A percentile compares a stretch with the other conserved stretches of the same genome.
phyloP scores from a whole-genome alignment of 2,888 invertebrate species.

The Drosophila testacea region DNA sequence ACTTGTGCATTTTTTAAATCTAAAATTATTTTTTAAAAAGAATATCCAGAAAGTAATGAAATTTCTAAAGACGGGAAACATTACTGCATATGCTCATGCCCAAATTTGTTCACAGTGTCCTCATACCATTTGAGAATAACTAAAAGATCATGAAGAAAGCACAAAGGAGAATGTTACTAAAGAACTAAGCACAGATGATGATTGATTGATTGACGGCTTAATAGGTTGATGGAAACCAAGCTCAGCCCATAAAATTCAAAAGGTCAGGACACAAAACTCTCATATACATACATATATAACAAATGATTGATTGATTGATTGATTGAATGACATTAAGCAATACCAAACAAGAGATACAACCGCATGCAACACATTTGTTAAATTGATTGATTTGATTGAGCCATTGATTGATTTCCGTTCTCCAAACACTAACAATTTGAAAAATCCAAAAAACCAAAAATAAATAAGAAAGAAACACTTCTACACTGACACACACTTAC shows the following conservation, averaged over 20 bases:
- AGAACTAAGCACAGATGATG: background rate
- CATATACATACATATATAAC: background rate
- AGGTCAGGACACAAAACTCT: background rate
- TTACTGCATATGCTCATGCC: constrained; percentile 21
- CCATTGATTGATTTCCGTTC: constrained; percentile 27
- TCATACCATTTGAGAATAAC: constrained; percentile 3
- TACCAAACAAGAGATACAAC: constrained; percentile 11
- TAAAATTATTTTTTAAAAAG: background rate
- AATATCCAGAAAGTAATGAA: background rate
- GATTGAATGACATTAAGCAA: background rate
- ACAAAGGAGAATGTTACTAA: background rate
- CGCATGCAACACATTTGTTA: background rate
- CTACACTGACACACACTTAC: constrained; percentile 13
- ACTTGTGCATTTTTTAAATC: constrained; percentile 13
- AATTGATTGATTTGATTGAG: constrained; percentile 23
- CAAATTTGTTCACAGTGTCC: constrained; percentile 8
- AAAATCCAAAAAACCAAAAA: background rate
- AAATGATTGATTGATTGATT: constrained; percentile 16
- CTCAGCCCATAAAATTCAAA: constrained; percentile 4
- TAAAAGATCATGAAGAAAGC: background rate
- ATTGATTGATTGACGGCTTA: constrained; percentile 4
- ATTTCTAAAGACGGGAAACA: constrained; percentile 19
- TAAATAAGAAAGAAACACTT: background rate
- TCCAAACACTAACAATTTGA: constrained; percentile 10
- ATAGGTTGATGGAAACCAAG: background rate